Percentiles rank a stretch among this genome's conserved stretches.
Evolutionary conservation across 1,140 invertebrate genomes (phyloP).

Genomic region (Aphelinus atriplicis): DNA sequence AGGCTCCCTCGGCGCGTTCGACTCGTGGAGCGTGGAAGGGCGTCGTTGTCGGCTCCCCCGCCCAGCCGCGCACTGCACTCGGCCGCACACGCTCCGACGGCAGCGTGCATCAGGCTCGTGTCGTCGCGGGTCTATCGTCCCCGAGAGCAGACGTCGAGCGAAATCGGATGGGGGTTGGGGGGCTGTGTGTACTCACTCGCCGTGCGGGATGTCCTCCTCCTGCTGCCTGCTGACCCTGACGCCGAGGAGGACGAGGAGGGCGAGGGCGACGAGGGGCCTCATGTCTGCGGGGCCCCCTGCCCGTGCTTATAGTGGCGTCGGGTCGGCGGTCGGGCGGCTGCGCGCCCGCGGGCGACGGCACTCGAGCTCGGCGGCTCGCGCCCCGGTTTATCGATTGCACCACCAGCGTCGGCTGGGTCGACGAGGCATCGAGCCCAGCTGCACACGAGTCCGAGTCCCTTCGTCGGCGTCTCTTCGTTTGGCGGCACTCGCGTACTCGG

Average conservation of each 20-base stretch:
- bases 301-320: background rate
- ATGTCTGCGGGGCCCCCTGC: background rate
- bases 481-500: no score
- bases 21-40: no score
- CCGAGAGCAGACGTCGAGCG: no score
- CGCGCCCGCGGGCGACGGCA: background rate
- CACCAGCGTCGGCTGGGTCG: no score
- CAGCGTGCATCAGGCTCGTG: background rate
- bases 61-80: background rate
- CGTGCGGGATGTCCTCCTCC: conserved; percentile 85
- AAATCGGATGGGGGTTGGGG: no score
- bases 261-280: conserved; percentile 45
- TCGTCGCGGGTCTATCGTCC: no score
- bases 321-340: background rate
- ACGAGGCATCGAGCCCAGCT: no score
- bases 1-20: no score
- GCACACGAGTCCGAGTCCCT: no score
- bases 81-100: background rate
- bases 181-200: conserved; percentile 74
- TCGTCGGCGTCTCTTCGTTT: no score
- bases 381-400: background rate
- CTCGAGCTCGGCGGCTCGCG: conserved; percentile 9
- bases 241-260: conserved; percentile 55
- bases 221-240: conserved; percentile 68
- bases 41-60: background rate